These are phyloP conservation scores for Luehdorfia chinensis DNA, from an alignment of 1,140 invertebrate genomes.

Conservation along the genomic window DNA sequence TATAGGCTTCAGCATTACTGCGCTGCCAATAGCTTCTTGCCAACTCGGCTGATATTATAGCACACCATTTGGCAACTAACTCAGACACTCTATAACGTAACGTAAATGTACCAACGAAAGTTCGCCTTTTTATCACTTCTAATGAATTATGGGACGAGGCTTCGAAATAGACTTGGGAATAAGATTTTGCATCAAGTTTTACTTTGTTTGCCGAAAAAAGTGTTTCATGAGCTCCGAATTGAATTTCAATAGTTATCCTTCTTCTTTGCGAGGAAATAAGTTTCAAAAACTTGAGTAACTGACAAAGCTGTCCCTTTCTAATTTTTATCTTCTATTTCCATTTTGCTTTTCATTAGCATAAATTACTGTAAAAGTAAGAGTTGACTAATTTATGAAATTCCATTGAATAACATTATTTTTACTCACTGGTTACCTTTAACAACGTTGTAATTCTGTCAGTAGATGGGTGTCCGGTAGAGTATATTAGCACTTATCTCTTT, in stretches of 20 bases:
- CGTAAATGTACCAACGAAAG: neutral
- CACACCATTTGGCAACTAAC: constrained; percentile 62
- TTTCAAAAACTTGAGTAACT: constrained; percentile 10
- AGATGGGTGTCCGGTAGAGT: no score
- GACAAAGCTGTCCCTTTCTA: constrained; percentile 3
- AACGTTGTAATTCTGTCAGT: no score
- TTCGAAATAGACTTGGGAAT: constrained; percentile 46
- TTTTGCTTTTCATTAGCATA: no score
- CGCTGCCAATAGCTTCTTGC: constrained; percentile 42
- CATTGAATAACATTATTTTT: no score
- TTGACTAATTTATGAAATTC: no score
- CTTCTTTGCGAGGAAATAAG: constrained; percentile 15
- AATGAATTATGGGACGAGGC: constrained; percentile 28
- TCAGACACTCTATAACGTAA: constrained; percentile 21
- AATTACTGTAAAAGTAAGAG: no score
- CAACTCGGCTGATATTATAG: constrained; percentile 60
- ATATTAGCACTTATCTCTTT: no score
- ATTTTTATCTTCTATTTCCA: constrained; percentile 9
- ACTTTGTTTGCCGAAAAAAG: constrained; percentile 41
- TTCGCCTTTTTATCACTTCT: constrained; percentile 43
- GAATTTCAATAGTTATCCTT: constrained; percentile 38
- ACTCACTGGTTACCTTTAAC: no score
- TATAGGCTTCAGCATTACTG: constrained; percentile 29
- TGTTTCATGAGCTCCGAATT: constrained; percentile 32
- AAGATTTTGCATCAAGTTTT: constrained; percentile 45